phyloP scores from a whole-genome alignment of 1,140 invertebrate genomes.

The Cydia amplana region DNA sequence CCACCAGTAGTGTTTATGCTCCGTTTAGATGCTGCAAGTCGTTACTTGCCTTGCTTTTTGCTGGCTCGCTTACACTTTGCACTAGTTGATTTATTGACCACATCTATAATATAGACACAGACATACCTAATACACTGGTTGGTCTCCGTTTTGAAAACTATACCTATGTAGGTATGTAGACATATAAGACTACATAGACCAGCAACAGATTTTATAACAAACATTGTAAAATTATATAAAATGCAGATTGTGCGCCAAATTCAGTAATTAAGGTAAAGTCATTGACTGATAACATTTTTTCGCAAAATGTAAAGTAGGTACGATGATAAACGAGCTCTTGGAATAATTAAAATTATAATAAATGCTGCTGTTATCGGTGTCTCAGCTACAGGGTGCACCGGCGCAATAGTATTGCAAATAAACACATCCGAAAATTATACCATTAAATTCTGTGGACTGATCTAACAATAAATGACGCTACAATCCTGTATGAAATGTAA shows the following conservation, averaged over 20 bases:
- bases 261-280: background rate
- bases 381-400: background rate
- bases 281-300: background rate
- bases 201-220: no score
- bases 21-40: background rate
- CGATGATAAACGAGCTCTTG: background rate
- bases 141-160: no score
- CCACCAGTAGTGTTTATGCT: conserved; percentile 16
- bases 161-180: no score
- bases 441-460: background rate
- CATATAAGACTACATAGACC: no score
- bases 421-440: background rate
- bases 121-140: no score
- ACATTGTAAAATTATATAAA: background rate
- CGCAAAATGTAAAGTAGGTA: background rate
- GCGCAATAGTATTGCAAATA: background rate
- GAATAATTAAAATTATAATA: background rate
- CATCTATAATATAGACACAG: no score
- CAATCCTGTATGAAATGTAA: no score
- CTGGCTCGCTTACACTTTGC: no score
- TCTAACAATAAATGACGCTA: no score
- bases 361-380: background rate
- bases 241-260: background rate
- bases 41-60: no score
- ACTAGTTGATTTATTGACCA: no score